These are phyloP conservation scores for Sebastolobus altivelis DNA, from an alignment of 2,797 vertebrate genomes.

Conservation along the genomic window DNA sequence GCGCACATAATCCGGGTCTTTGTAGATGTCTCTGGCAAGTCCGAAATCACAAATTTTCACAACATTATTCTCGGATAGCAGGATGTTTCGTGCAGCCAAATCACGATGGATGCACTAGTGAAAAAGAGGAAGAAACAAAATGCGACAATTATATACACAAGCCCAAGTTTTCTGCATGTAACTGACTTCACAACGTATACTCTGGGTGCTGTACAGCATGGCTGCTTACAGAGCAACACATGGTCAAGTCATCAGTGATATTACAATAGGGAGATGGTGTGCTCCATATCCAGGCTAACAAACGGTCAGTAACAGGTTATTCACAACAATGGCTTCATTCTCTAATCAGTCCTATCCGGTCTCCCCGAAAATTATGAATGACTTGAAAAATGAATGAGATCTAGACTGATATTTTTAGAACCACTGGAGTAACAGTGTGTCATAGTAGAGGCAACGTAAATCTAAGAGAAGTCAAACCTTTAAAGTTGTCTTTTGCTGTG, in stretches of 20 bases:
- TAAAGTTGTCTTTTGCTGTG: neutral
- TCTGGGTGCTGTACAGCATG: constrained; percentile 38
- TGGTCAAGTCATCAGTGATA: constrained; percentile 69
- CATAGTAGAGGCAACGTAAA: constrained; percentile 1
- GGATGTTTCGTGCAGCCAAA: constrained; percentile 93
- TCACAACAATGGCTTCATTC: constrained; percentile 69
- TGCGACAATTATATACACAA: neutral
- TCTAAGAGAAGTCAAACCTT: neutral
- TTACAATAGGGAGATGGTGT: constrained; percentile 59
- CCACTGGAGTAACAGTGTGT: neutral
- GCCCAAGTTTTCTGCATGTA: constrained; percentile 15
- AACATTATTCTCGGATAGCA: constrained; percentile 94
- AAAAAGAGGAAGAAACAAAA: neutral
- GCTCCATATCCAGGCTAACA: constrained; percentile 54
- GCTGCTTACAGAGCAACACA: constrained; percentile 55
- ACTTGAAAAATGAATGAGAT: constrained; percentile 53
- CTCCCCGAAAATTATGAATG: constrained; percentile 64
- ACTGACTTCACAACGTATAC: constrained; percentile 8
- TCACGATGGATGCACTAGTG: constrained; percentile 94
- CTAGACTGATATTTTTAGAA: constrained; percentile 20
- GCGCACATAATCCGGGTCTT: constrained; percentile 95
- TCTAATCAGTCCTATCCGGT: constrained; percentile 74
- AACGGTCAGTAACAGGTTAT: constrained; percentile 42
- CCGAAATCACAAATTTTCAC: constrained; percentile 98
- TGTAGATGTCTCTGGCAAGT: constrained; percentile 94